Evolutionary conservation across 2,113 vertebrate species (phyloP).

Genomic region (Hyla sarda): DNA sequence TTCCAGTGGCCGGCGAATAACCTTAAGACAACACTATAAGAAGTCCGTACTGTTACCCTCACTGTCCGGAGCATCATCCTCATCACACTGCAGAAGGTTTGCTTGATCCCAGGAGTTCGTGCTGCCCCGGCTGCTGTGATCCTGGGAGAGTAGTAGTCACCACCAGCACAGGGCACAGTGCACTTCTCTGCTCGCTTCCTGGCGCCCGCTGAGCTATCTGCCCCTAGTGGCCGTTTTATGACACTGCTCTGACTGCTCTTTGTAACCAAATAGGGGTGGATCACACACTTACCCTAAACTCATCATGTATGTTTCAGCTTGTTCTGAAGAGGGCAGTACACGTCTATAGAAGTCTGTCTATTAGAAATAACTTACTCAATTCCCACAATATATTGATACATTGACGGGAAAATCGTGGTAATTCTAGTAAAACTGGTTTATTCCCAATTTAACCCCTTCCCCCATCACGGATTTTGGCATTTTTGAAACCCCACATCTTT

Average conservation of each 20-base stretch:
- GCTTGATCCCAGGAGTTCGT: not conserved
- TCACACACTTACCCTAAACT: not conserved
- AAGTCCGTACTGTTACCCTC: not conserved
- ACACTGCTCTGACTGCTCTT: not conserved
- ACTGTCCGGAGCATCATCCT: not conserved
- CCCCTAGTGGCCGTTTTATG: not conserved
- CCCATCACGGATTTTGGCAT: no score
- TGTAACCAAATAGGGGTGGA: not conserved
- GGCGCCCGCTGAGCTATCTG: not conserved
- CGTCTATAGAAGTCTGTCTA: not conserved
- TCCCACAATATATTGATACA: not conserved
- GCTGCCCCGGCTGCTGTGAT: not conserved
- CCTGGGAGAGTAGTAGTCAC: not conserved
- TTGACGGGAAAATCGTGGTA: not conserved
- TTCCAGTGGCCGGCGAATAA: not conserved
- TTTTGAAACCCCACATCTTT: no score
- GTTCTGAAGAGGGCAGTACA: not conserved
- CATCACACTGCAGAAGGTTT: not conserved
- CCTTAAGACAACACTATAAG: not conserved
- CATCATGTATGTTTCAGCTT: not conserved
- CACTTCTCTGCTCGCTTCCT: not conserved
- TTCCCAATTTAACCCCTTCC: no score
- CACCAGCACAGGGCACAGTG: not conserved
- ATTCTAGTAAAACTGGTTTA: no score
- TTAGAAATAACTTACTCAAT: not conserved